phyloP scores from a whole-genome alignment of 2,888 invertebrate species.

The Aleiodes leptofemur region DNA sequence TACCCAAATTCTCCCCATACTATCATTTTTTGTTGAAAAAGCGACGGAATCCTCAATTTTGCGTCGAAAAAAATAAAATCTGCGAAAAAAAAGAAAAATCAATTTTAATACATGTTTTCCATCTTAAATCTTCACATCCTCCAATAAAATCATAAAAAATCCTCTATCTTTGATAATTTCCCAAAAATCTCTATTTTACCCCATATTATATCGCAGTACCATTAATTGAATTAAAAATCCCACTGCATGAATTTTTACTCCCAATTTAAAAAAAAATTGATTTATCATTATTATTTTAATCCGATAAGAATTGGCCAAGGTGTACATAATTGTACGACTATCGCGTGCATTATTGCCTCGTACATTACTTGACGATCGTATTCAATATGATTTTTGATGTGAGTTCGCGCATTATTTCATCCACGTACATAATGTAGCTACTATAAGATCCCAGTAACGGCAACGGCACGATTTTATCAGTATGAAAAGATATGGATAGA shows the following conservation, averaged over 20 bases:
- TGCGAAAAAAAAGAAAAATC: too few relatives aligned
- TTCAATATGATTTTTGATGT: slow-evolving; percentile 63
- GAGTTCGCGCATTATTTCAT: slow-evolving; percentile 26
- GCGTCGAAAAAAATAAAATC: too few relatives aligned
- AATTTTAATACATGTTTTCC: too few relatives aligned
- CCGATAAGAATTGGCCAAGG: slow-evolving; percentile 61
- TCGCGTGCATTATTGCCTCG: slow-evolving; percentile 71
- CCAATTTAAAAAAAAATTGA: too few relatives aligned
- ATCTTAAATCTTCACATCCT: too few relatives aligned
- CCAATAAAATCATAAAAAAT: too few relatives aligned
- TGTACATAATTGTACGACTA: slow-evolving; percentile 68
- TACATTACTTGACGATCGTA: slow-evolving; percentile 70
- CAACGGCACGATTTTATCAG: slow-evolving; percentile 17
- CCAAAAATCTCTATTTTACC: too few relatives aligned
- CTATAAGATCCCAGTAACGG: slow-evolving; percentile 5
- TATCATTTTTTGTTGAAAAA: too few relatives aligned
- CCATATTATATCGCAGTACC: too few relatives aligned
- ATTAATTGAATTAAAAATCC: background rate
- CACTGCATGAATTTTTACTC: background rate
- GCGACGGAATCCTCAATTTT: too few relatives aligned
- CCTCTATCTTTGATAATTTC: too few relatives aligned
- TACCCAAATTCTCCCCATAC: too few relatives aligned
- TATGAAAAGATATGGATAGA: background rate
- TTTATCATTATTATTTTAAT: background rate
- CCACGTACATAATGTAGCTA: background rate